Conservation (phyloP, 2,888 invertebrate genomes). For the Agonopterix alstromeriana region DNA sequence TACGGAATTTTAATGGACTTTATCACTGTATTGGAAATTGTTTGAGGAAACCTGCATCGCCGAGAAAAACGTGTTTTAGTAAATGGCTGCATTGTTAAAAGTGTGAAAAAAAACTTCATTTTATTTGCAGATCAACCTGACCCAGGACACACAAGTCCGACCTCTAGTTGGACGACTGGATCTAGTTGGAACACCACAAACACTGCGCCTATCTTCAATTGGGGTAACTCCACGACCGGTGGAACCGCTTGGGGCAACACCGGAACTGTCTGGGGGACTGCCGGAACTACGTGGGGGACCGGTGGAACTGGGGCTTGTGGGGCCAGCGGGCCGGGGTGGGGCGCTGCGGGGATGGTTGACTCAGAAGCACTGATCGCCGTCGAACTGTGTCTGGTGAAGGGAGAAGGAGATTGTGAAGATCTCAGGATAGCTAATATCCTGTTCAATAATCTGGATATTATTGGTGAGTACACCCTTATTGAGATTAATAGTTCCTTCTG, state of each 20-base stretch:
- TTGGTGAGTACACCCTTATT: constrained; percentile 77
- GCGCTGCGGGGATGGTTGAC: constrained; percentile 85
- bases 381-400: constrained; percentile 59
- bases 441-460: constrained; percentile 96
- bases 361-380: constrained; percentile 88
- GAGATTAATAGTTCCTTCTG: too few species aligned
- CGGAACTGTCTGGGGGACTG: constrained; percentile 83
- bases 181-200: constrained; percentile 25
- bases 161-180: constrained; percentile 31
- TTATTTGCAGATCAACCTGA: constrained; percentile 21
- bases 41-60: too few species aligned
- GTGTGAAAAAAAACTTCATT: too few species aligned
- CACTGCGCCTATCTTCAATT: constrained; percentile 56
- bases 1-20: too few species aligned
- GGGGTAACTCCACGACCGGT: constrained; percentile 70
- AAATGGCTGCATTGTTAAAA: too few species aligned
- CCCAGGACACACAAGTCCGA: constrained; percentile 33
- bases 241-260: constrained; percentile 77
- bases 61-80: too few species aligned
- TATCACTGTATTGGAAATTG: too few species aligned
- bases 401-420: constrained; percentile 69
- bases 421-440: constrained; percentile 89
- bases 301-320: constrained; percentile 78
- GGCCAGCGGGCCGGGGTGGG: constrained; percentile 75
- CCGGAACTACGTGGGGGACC: too few species aligned